Evolutionary conservation across 2,888 invertebrate genomes (phyloP), one percentile per base, ranked within the genome.

Genomic region (Villa cingulata): DNA sequence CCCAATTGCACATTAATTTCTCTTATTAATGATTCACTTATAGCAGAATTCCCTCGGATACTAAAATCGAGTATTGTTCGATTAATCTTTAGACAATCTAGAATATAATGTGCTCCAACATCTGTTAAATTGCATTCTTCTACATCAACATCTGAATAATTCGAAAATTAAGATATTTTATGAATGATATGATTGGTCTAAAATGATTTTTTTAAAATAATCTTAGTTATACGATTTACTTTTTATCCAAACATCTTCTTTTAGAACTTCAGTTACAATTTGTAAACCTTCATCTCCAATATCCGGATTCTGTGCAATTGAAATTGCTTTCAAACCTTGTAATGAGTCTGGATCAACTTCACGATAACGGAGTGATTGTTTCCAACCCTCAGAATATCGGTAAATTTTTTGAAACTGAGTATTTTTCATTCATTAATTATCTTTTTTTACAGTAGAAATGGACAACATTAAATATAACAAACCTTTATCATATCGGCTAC

Each of bases 211-310:
- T n/a, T n/a, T n/a, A n/a, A n/a, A n/a, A n/a, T n/a, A 17, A 16
- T n/a, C 16, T 3, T 1, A 17, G 6, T n/a, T 10, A 23, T 40
- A 23, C 4, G 16, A 27, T 16, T 41, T 51, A 78, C 78, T 74
- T 70, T 83, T 85, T 19, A 87, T 75, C 86, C 86, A 87, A 43
- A 84, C 72, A 62, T 86, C 86, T 59, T 87, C 87, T 43, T 79
- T 74, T 6, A 86, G 70, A 17, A 81, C 78, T 36, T 83, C 80
- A 0, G 83, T 65, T 34, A 87, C 74, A 18, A 72, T 64, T 29
- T 63, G 59, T 0, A 79, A 67, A 0, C 83, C 86, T 0, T 69
- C 68, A 61, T 86, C 83, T 0, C 79, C 77, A 15, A 87, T 66
- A 50, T 72, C 71, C 0, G 77, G 74, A 66, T 87, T 87, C 34